Conservation (phyloP, 2,888 invertebrate genomes). For the Tanypteryx hageni region DNA sequence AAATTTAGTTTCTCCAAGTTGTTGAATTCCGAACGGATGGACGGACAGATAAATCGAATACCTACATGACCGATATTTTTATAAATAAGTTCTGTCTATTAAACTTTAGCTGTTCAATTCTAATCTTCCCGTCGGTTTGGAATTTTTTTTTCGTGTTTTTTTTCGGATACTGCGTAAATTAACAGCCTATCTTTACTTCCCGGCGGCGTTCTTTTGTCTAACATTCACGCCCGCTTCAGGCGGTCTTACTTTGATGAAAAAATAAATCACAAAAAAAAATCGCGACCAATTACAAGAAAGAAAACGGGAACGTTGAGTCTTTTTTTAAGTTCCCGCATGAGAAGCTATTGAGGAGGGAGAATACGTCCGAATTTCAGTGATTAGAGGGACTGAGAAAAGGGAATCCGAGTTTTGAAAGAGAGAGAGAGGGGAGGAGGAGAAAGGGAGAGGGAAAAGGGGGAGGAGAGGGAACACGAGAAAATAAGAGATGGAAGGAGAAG, state of each 20-base stretch:
- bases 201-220: background rate
- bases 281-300: background rate
- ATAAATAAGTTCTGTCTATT: too few relatives aligned
- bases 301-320: background rate
- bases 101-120: too few relatives aligned
- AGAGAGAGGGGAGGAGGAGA: background rate
- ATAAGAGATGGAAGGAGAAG: conserved; percentile 21
- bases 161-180: background rate
- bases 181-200: background rate
- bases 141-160: too few relatives aligned
- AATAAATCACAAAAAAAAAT: background rate
- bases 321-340: background rate
- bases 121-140: too few relatives aligned
- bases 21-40: too few relatives aligned
- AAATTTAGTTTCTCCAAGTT: too few relatives aligned
- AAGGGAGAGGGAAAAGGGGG: background rate
- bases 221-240: background rate
- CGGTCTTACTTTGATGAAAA: conserved; percentile 4
- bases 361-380: conserved; percentile 46
- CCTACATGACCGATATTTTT: too few relatives aligned
- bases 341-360: background rate
- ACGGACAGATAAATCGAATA: too few relatives aligned
- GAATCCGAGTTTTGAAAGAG: background rate
- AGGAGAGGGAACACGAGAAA: background rate
- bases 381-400: conserved; percentile 60